A percentile compares a stretch with the other conserved stretches of the same genome.
These are phyloP conservation scores for Scaptomyza tumidula DNA, from an alignment of 2,888 invertebrate species.

Conservation along the genomic window DNA sequence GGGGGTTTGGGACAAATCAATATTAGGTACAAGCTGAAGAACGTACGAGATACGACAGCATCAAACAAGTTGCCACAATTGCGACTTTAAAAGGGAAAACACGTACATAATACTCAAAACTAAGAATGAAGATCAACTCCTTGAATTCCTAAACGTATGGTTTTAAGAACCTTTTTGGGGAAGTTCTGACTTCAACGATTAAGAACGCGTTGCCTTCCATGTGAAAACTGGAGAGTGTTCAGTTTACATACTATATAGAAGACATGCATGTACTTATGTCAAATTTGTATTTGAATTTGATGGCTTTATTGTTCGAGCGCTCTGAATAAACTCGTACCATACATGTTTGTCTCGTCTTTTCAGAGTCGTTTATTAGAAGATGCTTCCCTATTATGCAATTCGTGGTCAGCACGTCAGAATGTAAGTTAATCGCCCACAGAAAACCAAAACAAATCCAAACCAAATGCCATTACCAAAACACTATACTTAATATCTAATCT, in stretches of 20 bases:
- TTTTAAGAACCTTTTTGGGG: too few relatives aligned
- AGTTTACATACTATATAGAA: too few relatives aligned
- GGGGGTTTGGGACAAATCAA: constrained; percentile 45
- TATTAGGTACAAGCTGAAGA: constrained; percentile 30
- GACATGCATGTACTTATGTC: background rate
- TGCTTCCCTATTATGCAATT: constrained; percentile 95
- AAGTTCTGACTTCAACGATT: too few relatives aligned
- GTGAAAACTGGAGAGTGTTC: too few relatives aligned
- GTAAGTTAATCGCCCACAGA: constrained; percentile 87
- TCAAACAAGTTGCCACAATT: constrained; percentile 4
- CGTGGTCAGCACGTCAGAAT: constrained; percentile 95
- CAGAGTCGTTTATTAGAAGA: constrained; percentile 96
- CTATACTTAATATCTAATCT: too few relatives aligned
- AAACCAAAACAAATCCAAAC: background rate
- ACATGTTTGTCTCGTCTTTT: constrained; percentile 84
- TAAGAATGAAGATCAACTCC: too few relatives aligned
- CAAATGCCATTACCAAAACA: background rate
- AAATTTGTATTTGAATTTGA: constrained; percentile 15
- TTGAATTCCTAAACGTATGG: too few relatives aligned
- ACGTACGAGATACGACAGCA: constrained; percentile 3
- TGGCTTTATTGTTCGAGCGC: constrained; percentile 4
- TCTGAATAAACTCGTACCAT: constrained; percentile 36
- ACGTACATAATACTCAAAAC: background rate
- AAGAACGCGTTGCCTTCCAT: too few relatives aligned
- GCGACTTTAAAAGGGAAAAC: constrained; percentile 29